Conservation (phyloP, 2,797 vertebrate species). For the Gallinago nigripennis region DNA sequence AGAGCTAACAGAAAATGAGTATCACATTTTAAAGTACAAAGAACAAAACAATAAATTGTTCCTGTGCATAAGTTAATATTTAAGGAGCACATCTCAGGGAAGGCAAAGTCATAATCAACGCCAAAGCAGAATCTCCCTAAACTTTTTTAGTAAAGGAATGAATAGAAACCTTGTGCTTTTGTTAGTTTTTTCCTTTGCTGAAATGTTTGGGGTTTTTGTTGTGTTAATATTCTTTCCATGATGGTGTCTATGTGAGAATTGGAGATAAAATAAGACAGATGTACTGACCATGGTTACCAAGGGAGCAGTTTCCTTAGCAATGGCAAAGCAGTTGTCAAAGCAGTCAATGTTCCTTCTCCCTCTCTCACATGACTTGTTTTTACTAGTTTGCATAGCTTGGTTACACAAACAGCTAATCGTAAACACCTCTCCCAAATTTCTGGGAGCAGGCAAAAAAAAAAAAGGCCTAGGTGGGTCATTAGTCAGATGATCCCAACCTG, state of each 20-base stretch:
- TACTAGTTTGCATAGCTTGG: constrained; percentile 69
- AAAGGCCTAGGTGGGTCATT: constrained; percentile 24
- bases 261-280: constrained; percentile 80
- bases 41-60: constrained; percentile 9
- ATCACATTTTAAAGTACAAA: constrained; percentile 26
- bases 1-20: constrained; percentile 16
- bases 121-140: constrained; percentile 51
- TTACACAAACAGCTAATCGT: constrained; percentile 56
- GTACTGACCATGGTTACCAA: constrained; percentile 82
- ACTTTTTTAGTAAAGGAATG: constrained; percentile 46
- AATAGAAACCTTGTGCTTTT: constrained; percentile 25
- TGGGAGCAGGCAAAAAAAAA: neutral
- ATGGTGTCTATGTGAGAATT: constrained; percentile 66
- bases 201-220: constrained; percentile 59
- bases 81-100: neutral
- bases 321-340: constrained; percentile 77
- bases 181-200: constrained; percentile 27
- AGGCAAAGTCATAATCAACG: neutral
- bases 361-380: constrained; percentile 66
- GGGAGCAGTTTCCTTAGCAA: constrained; percentile 81
- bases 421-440: constrained; percentile 42
- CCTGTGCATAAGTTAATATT: constrained; percentile 1
- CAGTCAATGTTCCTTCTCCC: constrained; percentile 65
- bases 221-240: constrained; percentile 68
- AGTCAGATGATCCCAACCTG: neutral